Base-by-base conservation (phyloP, 2,888 invertebrate genomes). In the Celastrina argiolus region DNA sequence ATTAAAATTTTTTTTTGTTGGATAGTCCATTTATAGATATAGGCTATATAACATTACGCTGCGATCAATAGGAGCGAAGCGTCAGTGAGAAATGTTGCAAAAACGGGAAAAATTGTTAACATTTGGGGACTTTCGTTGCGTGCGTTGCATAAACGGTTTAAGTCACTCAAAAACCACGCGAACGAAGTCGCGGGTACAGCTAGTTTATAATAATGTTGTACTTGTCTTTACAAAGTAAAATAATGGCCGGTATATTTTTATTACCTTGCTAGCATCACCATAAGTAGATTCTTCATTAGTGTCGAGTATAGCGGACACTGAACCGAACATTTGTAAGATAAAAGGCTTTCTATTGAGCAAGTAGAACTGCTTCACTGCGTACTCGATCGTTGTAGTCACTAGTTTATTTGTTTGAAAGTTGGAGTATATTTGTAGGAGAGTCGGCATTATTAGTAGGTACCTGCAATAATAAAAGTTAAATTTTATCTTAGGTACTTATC, bases 281-380 rank as follows among this genome's bases (percentile, higher is more conserved):
- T 95, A 96, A 4, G 95, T 94, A 39, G 96, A 95, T 72, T 95
- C 94, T 78, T 96, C 96, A 76, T 97, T 97, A 0, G 97, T 97
- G 80, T 99, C 99, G 74, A 99, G 91, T 80, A 99, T 97, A 1
- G 98, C 97, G 0, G 99, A 99, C 0, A 99, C 97, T 2, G 98
- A 98, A 1, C 99, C 99, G 88, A 99, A 99, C 98, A 99, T 98
- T 93, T 99, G 99, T 65, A 99, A 92, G 74, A 99, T 97, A 79
- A 99, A 99, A 1, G 99, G 99, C 80, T 99, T 99, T 64, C 99
- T 93, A 81, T 99, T 99, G 83, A 99, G 94, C 68, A 99, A 92
- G 85, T 99, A 99, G 87, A 99, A 99, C 81, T 99, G 99, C 79
- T 99, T 98, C 14, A 99, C 99, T 0, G 98, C 97, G 82, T 99